Evolutionary conservation across 2,113 vertebrate species (phyloP).

Genomic region (Cyanistes caeruleus): DNA sequence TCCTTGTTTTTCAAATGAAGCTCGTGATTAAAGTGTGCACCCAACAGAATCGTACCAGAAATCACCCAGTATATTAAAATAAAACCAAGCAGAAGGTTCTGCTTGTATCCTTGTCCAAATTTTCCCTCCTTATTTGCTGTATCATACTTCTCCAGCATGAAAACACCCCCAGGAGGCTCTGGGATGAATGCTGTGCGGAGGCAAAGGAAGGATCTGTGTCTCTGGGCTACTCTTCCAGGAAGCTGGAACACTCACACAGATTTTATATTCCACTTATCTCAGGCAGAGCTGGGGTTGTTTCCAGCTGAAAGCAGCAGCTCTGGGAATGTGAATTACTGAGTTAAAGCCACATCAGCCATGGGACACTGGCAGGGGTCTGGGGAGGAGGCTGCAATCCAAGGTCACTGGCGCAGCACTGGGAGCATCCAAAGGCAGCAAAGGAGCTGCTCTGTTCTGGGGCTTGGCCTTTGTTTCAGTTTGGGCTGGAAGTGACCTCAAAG

Average conservation of each 20-base stretch:
- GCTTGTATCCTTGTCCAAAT: neutral
- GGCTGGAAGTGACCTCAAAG: neutral
- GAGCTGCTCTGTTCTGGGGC: neutral
- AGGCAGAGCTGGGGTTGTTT: neutral
- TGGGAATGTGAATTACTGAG: neutral
- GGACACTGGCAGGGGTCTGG: neutral
- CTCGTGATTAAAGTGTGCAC: accelerated
- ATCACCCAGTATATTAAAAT: neutral
- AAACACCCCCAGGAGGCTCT: neutral
- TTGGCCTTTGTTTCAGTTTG: neutral
- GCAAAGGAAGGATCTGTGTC: neutral
- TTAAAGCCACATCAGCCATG: neutral
- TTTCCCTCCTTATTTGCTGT: neutral
- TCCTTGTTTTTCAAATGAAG: neutral
- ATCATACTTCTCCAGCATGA: neutral
- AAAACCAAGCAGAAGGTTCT: neutral
- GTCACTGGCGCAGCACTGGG: neutral
- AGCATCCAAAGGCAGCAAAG: neutral
- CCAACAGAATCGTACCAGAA: neutral
- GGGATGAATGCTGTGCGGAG: accelerated
- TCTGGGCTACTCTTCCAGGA: neutral
- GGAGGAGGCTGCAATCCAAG: neutral
- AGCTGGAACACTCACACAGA: neutral
- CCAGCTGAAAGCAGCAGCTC: neutral
- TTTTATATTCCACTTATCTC: neutral